Base-by-base conservation (phyloP, 1,140 invertebrate species). In the Drosophila asahinai region DNA sequence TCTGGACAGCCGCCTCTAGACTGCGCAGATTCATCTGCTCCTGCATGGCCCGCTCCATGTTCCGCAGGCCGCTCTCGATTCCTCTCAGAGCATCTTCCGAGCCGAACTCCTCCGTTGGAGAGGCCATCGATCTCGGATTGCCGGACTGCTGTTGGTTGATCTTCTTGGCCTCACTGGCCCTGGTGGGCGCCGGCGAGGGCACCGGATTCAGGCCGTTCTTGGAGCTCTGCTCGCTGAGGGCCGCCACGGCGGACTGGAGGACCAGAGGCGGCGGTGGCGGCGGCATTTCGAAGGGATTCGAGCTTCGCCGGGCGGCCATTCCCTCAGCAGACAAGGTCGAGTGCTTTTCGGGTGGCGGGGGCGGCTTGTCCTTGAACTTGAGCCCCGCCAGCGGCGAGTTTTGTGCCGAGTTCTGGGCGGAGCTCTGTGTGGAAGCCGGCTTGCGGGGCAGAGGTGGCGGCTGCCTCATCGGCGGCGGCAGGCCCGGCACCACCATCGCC, bases 1-100 rank as follows among this genome's bases (percentile, higher is more conserved):
- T 92, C 73, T 93, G 87, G 19, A 81, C 77, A 15, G 82, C 81
- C 0, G 83, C 91, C 74, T 93, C 92, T 60, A 93, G 54, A 12
- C 79, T 92, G 15, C 92, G 60, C 25, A 93, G 51, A 49, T 92
- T 93, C 92, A 93, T 93, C 60, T 93, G 92, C 62, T 93, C 92
- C 65, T 93, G 92, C 92, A 93, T 93, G 54, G 92, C 92, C 7
- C 92, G 80, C 51, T 93, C 92, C 92, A 93, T 93, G 52, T 93
- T 93, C 5, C 92, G 81, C 14, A 93, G 58, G 1, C 92, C 92
- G 49, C 92, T 93, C 54, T 93, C 92, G 14, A 93, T 93, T 15
- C 92, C 92, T 0, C 92, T 80, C 48, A 93, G 52, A 5, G 92
- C 92, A 71, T 93, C 92, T 63, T 93, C 92, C 8, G 92, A 93